Evolutionary conservation across 2,797 vertebrate species (phyloP), one percentile per base, ranked within the genome.

Genomic region (Gouania willdenowi): DNA sequence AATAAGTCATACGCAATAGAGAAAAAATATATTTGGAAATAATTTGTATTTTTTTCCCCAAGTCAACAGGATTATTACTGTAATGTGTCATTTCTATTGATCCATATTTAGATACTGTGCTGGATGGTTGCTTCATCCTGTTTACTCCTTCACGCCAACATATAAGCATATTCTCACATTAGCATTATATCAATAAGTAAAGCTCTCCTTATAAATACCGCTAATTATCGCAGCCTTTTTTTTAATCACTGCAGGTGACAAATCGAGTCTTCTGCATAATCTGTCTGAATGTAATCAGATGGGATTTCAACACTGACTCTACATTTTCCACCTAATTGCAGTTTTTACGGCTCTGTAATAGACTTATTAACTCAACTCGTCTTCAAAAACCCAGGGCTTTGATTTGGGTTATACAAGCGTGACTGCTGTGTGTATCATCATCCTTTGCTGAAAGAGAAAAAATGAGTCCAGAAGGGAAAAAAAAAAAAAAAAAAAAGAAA

Each of bases 321-420:
- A 52, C 24, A 54, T 57, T 64, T 76, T 28, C 46, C 20, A 10
- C 54, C 46, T 71, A 75, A 83, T 68, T 64, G 54, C 34, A 14
- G 20, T 55, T 70, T 71, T 73, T 53, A 44, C 35, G 42, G 33
- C 44, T 57, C 29, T 20, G 16, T 67, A 66, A 64, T 56, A 26
- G 52, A 65, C 47, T 51, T 69, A 66, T 66, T 61, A 70, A 36
- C 33, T n/a, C 46, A 65, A 51, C 38, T 49, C 25, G 30, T 52
- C 68, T 70, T 73, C 59, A 75, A 67, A 75, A 67, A 70, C 26
- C 8, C 31, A 27, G 44, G n/a, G 5, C 64, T 79, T 59, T 57
- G 49, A 69, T 73, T 77, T 25, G 50, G 48, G 60, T 50, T 62
- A 25, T 60, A 52, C 25, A 38, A 32, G 51, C 36, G 28, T 62